Base-by-base conservation (phyloP, 2,113 vertebrate species). In the Lagopus muta region DNA sequence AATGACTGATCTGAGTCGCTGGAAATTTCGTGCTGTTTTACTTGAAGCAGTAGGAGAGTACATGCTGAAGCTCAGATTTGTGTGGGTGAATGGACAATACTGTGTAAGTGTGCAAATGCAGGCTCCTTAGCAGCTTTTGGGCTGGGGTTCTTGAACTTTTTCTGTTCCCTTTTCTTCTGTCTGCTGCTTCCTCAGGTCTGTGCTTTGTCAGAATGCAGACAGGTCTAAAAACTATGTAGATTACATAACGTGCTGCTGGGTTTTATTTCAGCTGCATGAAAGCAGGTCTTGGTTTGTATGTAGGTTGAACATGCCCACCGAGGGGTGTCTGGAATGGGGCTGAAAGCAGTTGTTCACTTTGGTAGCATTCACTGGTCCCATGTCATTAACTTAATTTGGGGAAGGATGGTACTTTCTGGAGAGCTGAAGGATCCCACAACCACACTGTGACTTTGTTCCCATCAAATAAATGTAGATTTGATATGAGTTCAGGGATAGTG, bases 21-120 rank as follows among this genome's bases (percentile, higher is more conserved):
- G 93, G 90, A 95, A 94, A 95, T 93, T 95, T 42, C 72, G 62
- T 85, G 95, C 91, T 90, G 70, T 70, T 95, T 96, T 94, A 95
- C 96, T 74, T 8, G 73, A 7, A 11, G 0, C 45, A 1, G 71
- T 65, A 4, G 0, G 32, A 93, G 89, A 38, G 28, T 13, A 27
- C 17, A 18, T 30, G 50, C 47, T 75, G 47, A 16, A 6, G 92
- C 66, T 93, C 74, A 42, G 88, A 21, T 77, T 66, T 90, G 93
- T 89, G 93, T 95, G 93, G 94, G 95, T 84, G 93, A 83, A 54
- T 34, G 94, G 86, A 70, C 73, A 94, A 8, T 47, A 66, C 74
- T 69, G 43, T 42, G 15, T 88, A 25, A 85, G 13, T 17, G 42
- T 67, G 61, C 69, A 43, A 0, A 48, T 17, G 38, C 28, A 71